Evolutionary conservation across 2,797 vertebrate genomes (phyloP).

Genomic region (Darevskia mixta): DNA sequence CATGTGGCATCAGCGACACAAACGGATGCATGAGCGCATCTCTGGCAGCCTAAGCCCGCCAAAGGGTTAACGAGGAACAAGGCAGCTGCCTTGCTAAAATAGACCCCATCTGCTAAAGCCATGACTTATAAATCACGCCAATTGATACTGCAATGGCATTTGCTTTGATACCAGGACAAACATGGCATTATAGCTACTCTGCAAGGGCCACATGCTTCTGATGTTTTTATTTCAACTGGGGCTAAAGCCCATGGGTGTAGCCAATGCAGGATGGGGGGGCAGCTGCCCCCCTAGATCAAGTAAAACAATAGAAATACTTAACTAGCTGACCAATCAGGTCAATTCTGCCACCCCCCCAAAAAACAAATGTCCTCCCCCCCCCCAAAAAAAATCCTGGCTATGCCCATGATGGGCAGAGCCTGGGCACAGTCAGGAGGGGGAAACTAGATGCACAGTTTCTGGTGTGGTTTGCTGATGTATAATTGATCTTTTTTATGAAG

Average conservation of each 20-base stretch:
- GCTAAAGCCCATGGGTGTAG: neutral
- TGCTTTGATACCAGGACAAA: slow-evolving; percentile 8
- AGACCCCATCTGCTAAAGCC: slow-evolving; percentile 42
- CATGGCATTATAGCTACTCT: neutral
- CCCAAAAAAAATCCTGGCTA: no score
- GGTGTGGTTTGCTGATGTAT: no score
- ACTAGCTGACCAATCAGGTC: no score
- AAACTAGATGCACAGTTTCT: no score
- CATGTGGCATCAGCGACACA: neutral
- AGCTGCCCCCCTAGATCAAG: no score
- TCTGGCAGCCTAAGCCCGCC: neutral
- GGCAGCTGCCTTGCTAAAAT: slow-evolving; percentile 44
- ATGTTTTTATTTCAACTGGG: neutral
- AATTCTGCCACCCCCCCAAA: no score
- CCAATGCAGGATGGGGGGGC: no score
- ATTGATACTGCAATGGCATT: slow-evolving; percentile 34
- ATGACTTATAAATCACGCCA: slow-evolving; percentile 32
- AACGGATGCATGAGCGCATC: neutral
- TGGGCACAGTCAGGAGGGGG: no score
- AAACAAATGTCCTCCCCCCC: no score
- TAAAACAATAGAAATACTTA: no score
- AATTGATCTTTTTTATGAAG: no score
- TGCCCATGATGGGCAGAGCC: no score
- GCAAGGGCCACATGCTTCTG: neutral
- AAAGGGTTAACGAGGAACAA: slow-evolving; percentile 8